A percentile compares a stretch with the other conserved stretches of the same genome.
phyloP scores from a whole-genome alignment of 2,888 invertebrate species.

The Mythimna vitellina region DNA sequence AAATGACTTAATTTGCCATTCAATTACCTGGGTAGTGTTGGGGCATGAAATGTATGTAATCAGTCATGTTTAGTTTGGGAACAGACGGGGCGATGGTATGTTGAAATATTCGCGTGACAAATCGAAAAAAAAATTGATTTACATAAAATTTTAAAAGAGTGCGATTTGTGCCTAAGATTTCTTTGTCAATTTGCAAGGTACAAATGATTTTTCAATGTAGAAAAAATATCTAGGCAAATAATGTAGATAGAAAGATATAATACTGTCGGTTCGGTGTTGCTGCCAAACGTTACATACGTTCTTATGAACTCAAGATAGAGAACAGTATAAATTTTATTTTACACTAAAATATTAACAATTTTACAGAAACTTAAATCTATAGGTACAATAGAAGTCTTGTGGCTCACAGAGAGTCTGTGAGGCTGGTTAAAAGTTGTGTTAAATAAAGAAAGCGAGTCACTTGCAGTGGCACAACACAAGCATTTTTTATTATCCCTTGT shows the following conservation, averaged over 20 bases:
- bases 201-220: not conserved
- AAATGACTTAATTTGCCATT: slow-evolving; percentile 57
- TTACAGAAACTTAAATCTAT: too few species aligned
- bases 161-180: not conserved
- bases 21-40: slow-evolving; percentile 45
- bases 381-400: too few species aligned
- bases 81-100: not conserved
- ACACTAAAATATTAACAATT: too few species aligned
- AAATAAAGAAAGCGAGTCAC: too few species aligned
- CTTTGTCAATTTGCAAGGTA: not conserved
- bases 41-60: slow-evolving; percentile 47
- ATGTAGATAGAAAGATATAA: not conserved
- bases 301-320: too few species aligned
- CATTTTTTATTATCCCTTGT: not conserved
- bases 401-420: too few species aligned
- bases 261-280: too few species aligned
- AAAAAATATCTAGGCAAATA: not conserved
- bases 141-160: not conserved
- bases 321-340: too few species aligned
- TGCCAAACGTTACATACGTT: too few species aligned
- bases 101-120: not conserved
- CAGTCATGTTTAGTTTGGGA: slow-evolving; percentile 28
- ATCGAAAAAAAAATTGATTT: not conserved
- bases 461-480: too few species aligned
- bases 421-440: too few species aligned